Conservation (phyloP, 2,888 invertebrate genomes). For the Thymelicus sylvestris region DNA sequence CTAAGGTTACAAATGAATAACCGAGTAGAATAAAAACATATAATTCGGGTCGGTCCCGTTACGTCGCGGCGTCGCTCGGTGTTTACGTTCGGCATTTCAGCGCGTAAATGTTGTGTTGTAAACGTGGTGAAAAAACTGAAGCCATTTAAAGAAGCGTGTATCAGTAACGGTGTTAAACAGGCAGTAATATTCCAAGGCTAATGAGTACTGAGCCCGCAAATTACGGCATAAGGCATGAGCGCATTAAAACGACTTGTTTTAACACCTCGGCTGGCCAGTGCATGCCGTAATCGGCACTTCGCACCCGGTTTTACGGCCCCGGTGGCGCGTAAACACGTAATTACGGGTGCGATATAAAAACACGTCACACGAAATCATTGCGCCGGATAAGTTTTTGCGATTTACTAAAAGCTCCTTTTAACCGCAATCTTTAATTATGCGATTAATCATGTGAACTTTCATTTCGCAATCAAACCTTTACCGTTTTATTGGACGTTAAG, state of each 20-base stretch:
- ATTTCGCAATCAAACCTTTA: neutral
- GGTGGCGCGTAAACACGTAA: conserved; percentile 44
- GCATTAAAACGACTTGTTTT: conserved; percentile 45
- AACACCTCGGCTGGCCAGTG: conserved; percentile 41
- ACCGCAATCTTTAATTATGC: conserved; percentile 5
- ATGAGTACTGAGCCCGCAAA: conserved; percentile 44
- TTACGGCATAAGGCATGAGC: conserved; percentile 44
- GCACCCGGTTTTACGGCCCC: conserved; percentile 44
- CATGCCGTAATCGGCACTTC: conserved; percentile 41
- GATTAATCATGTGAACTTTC: conserved; percentile 6
- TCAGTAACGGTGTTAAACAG: conserved; percentile 26
- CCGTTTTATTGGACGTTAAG: neutral
- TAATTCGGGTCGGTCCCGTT: neutral
- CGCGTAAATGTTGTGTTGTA: conserved; percentile 1
- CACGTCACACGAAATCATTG: conserved; percentile 18
- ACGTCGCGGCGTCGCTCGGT: neutral
- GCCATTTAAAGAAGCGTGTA: conserved; percentile 26
- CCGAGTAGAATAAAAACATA: neutral
- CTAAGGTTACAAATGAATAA: neutral
- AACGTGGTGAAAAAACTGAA: conserved; percentile 18
- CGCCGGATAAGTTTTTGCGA: neutral
- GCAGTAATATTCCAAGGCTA: conserved; percentile 39
- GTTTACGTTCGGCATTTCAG: neutral
- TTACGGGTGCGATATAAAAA: conserved; percentile 35
- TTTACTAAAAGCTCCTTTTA: conserved; percentile 9